Evolutionary conservation across 2,888 invertebrate genomes (phyloP), one percentile per base, ranked within the genome.

Genomic region (Phlogophora meticulosa): DNA sequence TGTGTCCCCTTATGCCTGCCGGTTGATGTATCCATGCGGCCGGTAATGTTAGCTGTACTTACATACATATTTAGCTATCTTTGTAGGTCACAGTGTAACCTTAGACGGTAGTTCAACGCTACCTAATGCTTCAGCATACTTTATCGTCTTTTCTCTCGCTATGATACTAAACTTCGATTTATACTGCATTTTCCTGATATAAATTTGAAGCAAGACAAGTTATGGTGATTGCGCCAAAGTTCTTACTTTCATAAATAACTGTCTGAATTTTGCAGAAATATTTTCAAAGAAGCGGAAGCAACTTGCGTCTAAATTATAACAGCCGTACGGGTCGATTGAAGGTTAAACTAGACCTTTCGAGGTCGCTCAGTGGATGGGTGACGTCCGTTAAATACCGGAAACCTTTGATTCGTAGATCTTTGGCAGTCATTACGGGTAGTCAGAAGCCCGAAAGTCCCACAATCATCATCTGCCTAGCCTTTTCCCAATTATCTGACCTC

Each of bases 1-100:
- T 76, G 79, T 62, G 76, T 58, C 55, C 52, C 38, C 46, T 75
- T 78, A 79, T 78, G 76, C 58, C 28, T 58, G 32, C 22, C 40
- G 17, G 57, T 55, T 46, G 69, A 75, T 75, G 69, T 78, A 78
- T 74, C 53, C 57, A 24, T 65, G 58, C 10, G 51, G 56, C 20
- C 15, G 28, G 58, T 76, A 67, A 76, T 76, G 61, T 62, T 68
- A 28, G 68, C 53, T 55, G 53, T 63, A 65, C 62, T 13, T 20
- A 68, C 17, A 15, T 17, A 55, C 28, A n/a, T 20, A 63, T 24
- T 58, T 36, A 42, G 11, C 17, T 71, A 58, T 40, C 4, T 38
- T n/a, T 36, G 20, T 42, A 36, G 60, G 13, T 34, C 28, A 36
- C 20, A 38, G 11, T 32, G 36, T 58, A 20, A 40, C 28, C 11